Base-by-base conservation (phyloP, 2,888 invertebrate genomes). In the Acrobasis consociella region DNA sequence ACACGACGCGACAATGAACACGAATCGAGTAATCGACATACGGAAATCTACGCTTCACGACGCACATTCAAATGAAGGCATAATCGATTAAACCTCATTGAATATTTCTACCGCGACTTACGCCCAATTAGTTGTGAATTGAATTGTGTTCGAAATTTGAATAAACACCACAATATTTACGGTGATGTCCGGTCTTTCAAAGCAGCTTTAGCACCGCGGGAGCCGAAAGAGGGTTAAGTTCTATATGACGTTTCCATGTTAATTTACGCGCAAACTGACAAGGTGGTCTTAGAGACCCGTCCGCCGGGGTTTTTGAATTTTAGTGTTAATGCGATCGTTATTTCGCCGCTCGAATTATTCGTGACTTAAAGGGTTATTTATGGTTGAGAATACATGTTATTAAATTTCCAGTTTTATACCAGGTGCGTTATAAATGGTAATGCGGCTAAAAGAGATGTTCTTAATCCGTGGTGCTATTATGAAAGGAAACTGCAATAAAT, bases 151-250 rank as follows among this genome's bases (percentile, higher is more conserved):
- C 82, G 82, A 89, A 89, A 87, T 87, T 81, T 89, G 87, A 87
- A 90, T 91, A 91, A 91, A 91, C 85, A 91, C 87, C 87, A 91
- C 83, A 91, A 92, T 91, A 91, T 92, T 92, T 91, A 92, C 89
- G 91, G 86, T 89, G 88, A 89, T 88, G 89, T 86, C 87, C 85
- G 80, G 78, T 71, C 77, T 82, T 82, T 84, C 88, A 85, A 85
- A 90, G 80, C 83, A 81, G 83, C 81, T 73, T 76, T 75, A 72
- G 75, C 74, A 73, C 85, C 78, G 84, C 88, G 88, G 88, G 91
- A 82, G 83, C 80, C 78, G 88, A 31, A 31, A 31, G 89, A 89
- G 91, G 91, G 91, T 89, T 88, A 42, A 83, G 70, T 76, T 87
- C 88, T 89, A 88, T 89, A 80, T 82, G 89, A 88, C 88, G 86